These are phyloP conservation scores for Micrastur ruficollis DNA, from an alignment of 2,797 vertebrate genomes.

Conservation along the genomic window DNA sequence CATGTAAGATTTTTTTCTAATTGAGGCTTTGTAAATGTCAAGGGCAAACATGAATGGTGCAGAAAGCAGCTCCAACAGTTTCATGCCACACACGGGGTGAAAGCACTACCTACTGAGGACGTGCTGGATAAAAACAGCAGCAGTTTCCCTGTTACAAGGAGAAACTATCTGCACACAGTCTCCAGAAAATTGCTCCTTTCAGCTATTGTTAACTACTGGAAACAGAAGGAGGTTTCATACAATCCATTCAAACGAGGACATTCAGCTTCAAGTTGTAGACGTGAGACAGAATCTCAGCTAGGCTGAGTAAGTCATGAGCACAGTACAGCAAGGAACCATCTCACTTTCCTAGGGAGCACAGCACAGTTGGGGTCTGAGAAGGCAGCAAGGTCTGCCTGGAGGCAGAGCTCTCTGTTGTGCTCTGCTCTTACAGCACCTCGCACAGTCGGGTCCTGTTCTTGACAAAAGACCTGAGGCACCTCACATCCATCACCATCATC, in stretches of 20 bases:
- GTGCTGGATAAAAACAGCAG: background rate
- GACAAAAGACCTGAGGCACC: background rate
- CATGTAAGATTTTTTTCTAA: background rate
- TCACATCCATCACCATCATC: background rate
- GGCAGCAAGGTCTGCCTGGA: background rate
- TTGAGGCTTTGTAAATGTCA: background rate
- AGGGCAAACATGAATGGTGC: background rate
- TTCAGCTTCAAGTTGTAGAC: background rate
- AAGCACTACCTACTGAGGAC: background rate
- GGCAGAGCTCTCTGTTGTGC: background rate
- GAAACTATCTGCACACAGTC: background rate
- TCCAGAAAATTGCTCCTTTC: background rate
- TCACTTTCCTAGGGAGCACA: background rate
- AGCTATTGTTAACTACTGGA: background rate
- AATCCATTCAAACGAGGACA: background rate
- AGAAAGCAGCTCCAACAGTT: background rate
- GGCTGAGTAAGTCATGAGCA: background rate
- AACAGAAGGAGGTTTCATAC: background rate
- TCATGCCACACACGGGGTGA: rapidly evolving
- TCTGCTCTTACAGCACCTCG: background rate
- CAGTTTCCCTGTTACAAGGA: background rate
- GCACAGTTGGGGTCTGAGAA: background rate
- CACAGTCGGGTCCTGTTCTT: rapidly evolving
- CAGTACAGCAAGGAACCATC: rapidly evolving
- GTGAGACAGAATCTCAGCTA: background rate